phyloP scores from a whole-genome alignment of 35 echinoderm and acorn worm species.

The Apostichopus californicus region DNA sequence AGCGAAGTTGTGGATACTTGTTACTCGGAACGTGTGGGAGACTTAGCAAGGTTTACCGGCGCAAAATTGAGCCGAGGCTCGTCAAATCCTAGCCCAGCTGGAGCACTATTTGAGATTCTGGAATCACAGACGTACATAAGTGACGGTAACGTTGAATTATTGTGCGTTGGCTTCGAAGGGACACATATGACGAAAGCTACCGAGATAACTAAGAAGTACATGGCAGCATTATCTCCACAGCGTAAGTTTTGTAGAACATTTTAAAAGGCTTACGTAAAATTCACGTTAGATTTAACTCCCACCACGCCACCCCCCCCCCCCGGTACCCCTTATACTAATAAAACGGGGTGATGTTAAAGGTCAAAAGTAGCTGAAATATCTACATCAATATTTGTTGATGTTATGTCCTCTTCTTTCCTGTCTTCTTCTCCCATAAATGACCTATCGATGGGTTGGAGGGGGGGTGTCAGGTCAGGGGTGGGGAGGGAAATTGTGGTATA shows the following conservation, averaged over 20 bases:
- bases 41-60: constrained; percentile 5
- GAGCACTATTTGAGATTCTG: constrained; percentile 19
- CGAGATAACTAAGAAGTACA: not conserved
- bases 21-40: not conserved
- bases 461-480: too few relatives aligned
- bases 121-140: not conserved
- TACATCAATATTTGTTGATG: too few relatives aligned
- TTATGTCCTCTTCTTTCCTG: too few relatives aligned
- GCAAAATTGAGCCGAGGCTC: not conserved
- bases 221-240: not conserved
- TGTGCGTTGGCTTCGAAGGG: not conserved
- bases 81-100: constrained; percentile 8
- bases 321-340: too few relatives aligned
- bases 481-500: too few relatives aligned
- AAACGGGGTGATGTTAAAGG: too few relatives aligned
- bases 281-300: too few relatives aligned
- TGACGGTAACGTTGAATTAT: not conserved
- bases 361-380: too few relatives aligned
- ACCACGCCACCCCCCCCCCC: too few relatives aligned
- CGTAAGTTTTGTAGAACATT: not conserved
- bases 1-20: not conserved
- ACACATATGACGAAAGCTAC: constrained; percentile 25
- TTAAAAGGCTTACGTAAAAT: too few relatives aligned
- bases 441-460: too few relatives aligned
- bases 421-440: too few relatives aligned